Evolutionary conservation across 2,113 vertebrate genomes (phyloP).

Genomic region (Abramis brama): DNA sequence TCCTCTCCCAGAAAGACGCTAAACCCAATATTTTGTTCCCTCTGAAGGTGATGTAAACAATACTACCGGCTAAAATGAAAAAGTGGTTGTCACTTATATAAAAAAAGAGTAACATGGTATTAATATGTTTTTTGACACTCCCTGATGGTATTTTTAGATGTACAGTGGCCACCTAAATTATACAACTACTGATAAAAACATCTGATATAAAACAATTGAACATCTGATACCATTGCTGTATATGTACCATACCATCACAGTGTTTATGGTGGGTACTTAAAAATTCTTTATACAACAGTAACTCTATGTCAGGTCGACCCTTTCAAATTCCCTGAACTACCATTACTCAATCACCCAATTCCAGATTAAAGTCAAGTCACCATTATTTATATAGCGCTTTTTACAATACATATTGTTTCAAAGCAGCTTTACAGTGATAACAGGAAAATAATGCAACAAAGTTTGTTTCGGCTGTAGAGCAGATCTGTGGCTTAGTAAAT

Average conservation of each 20-base stretch:
- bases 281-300: neutral
- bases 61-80: neutral
- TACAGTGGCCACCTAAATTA: neutral
- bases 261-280: neutral
- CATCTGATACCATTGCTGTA: neutral
- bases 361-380: slow-evolving; percentile 55
- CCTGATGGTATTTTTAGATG: neutral
- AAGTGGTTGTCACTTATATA: neutral
- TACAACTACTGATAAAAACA: too few relatives aligned
- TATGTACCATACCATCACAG: too few relatives aligned
- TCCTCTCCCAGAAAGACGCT: slow-evolving; percentile 70
- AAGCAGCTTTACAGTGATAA: too few relatives aligned
- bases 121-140: neutral
- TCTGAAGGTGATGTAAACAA: neutral
- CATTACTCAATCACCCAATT: slow-evolving; percentile 76
- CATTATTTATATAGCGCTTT: too few relatives aligned
- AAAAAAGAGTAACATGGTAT: neutral
- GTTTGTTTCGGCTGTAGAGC: too few relatives aligned
- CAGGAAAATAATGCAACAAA: too few relatives aligned
- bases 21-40: slow-evolving; percentile 25
- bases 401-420: too few relatives aligned
- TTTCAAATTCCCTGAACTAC: slow-evolving; percentile 71
- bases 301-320: slow-evolving; percentile 25
- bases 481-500: too few relatives aligned
- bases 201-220: too few relatives aligned